phyloP scores from a whole-genome alignment of 2,797 vertebrate genomes.

The Eurystomus glaucurus region DNA sequence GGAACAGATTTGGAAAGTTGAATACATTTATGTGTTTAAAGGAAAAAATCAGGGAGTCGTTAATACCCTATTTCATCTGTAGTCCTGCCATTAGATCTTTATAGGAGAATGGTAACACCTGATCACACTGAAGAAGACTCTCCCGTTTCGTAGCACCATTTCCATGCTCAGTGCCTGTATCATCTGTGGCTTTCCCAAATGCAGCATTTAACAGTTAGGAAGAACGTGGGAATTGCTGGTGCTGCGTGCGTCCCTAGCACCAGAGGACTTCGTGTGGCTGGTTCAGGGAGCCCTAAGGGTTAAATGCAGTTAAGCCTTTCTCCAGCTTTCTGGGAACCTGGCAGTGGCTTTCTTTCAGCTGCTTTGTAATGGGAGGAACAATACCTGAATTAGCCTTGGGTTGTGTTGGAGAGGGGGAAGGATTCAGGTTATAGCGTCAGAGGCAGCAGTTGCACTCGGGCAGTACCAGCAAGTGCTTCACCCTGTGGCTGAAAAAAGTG shows the following conservation, averaged over 20 bases:
- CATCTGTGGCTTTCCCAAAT: not conserved
- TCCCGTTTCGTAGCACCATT: not conserved
- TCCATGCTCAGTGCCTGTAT: not conserved
- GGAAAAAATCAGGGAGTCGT: not conserved
- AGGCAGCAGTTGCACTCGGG: not conserved
- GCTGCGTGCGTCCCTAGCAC: not conserved
- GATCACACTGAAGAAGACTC: not conserved
- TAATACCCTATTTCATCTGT: not conserved
- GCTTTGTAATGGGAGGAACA: slow-evolving; percentile 60
- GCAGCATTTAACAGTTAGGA: not conserved
- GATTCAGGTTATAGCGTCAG: slow-evolving; percentile 62
- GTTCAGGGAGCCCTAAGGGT: slow-evolving; percentile 40
- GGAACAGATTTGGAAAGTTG: not conserved
- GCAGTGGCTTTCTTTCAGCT: slow-evolving; percentile 59
- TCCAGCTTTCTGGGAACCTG: slow-evolving; percentile 59
- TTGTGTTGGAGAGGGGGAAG: slow-evolving; percentile 29
- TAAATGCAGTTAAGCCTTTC: slow-evolving; percentile 47
- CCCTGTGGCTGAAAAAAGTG: slow-evolving; percentile 40
- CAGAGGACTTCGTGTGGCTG: not conserved
- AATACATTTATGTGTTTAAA: not conserved
- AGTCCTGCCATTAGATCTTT: not conserved
- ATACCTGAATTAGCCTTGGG: slow-evolving; percentile 69
- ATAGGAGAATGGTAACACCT: not conserved
- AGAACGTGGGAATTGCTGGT: rapidly evolving
- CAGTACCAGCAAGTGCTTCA: slow-evolving; percentile 40